Evolutionary conservation across 2,113 vertebrate species (phyloP).

Genomic region (Chloroceryle aenea): DNA sequence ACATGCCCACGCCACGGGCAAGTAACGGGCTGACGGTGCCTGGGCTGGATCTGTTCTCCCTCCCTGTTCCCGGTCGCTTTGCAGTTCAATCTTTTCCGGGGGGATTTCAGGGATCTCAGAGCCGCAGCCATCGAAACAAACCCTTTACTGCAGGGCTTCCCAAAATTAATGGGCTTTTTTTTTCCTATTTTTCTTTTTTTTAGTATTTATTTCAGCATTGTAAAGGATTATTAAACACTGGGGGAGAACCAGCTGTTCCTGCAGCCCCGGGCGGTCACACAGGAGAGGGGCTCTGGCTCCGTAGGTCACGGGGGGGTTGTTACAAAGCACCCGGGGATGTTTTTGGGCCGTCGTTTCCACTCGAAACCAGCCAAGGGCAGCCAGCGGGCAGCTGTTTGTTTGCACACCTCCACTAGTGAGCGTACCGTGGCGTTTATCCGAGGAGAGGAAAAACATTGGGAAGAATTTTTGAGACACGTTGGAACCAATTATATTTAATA

Average conservation of each 20-base stretch:
- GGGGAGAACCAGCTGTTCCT: neutral
- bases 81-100: neutral
- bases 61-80: neutral
- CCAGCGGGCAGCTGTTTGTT: neutral
- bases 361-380: neutral
- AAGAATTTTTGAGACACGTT: rapidly evolving
- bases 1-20: rapidly evolving
- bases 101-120: neutral
- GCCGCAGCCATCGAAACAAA: neutral
- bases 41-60: neutral
- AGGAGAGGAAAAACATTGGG: neutral
- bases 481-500: neutral
- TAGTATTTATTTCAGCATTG: too few species aligned
- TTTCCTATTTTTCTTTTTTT: too few species aligned
- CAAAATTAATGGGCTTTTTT: too few species aligned
- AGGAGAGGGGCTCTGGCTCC: neutral
- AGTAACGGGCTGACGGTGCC: rapidly evolving
- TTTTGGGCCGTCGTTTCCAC: neutral
- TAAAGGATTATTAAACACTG: rapidly evolving
- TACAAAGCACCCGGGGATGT: rapidly evolving
- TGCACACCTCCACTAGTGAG: neutral
- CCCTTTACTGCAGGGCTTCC: neutral
- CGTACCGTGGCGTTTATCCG: neutral
- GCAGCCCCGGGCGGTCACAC: neutral
- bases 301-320: rapidly evolving